Evolutionary conservation across 92 coral and sea anemone species (phyloP).

Genomic region (Umimayanthus kanabou): DNA sequence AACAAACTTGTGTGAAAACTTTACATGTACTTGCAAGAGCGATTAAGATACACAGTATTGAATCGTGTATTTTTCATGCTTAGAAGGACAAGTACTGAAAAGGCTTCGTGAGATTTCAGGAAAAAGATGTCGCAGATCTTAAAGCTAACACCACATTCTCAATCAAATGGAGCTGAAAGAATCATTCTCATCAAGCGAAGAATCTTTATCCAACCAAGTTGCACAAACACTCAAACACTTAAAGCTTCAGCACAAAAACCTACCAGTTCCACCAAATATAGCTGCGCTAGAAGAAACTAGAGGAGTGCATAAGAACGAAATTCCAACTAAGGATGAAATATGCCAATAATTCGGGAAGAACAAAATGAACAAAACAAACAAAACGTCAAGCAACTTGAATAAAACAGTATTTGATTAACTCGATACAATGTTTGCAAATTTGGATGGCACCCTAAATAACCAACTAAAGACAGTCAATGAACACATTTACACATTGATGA

Average conservation of each 20-base stretch:
- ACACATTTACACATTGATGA: no score
- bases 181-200: background rate
- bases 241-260: conserved; percentile 4
- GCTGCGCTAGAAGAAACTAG: background rate
- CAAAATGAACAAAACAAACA: background rate
- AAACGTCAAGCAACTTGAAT: no score
- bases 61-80: background rate
- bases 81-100: background rate
- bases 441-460: no score
- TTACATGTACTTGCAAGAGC: background rate
- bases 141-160: background rate
- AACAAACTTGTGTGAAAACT: background rate
- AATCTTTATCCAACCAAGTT: background rate
- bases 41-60: background rate
- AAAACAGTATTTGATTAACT: no score
- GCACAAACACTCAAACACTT: conserved; percentile 2
- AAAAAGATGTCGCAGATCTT: background rate
- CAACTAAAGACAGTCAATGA: no score
- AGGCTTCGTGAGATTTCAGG: background rate
- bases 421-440: no score
- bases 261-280: background rate
- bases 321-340: background rate
- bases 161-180: background rate
- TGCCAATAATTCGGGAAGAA: background rate
- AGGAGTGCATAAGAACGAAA: background rate